These are phyloP conservation scores for Hypothenemus hampei DNA, from an alignment of 1,140 invertebrate genomes.

Conservation along the genomic window DNA sequence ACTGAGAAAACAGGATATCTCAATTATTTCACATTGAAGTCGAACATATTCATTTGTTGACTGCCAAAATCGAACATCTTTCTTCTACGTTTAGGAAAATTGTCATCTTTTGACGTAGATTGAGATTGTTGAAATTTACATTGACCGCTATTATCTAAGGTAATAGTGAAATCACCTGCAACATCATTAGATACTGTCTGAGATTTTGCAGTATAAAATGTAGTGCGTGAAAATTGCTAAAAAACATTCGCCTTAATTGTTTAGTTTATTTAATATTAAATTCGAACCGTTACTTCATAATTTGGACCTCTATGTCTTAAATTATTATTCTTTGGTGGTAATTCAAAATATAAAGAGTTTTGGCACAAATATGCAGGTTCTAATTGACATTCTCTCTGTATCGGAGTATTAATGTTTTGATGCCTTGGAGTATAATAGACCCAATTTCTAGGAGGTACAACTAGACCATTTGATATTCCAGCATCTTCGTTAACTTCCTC, in stretches of 20 bases:
- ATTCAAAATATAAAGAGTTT: not conserved
- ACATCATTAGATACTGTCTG: not conserved
- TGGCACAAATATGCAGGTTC: slow-evolving; percentile 13
- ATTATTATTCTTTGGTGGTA: not conserved
- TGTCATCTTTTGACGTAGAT: not conserved
- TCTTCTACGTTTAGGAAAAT: not conserved
- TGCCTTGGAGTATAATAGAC: slow-evolving; percentile 23
- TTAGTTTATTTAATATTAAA: not conserved
- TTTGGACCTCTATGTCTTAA: not conserved
- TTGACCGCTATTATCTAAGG: not conserved
- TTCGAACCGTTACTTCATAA: slow-evolving; percentile 10
- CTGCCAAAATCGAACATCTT: slow-evolving; percentile 15
- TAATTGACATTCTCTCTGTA: slow-evolving; percentile 7
- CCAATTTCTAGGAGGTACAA: slow-evolving; percentile 21
- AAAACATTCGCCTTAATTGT: not conserved
- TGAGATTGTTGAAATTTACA: not conserved
- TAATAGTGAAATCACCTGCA: not conserved
- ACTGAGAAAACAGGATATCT: not conserved
- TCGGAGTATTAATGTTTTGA: slow-evolving; percentile 6
- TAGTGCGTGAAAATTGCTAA: not conserved
- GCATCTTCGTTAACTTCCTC: slow-evolving; percentile 1
- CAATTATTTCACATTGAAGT: slow-evolving; percentile 1
- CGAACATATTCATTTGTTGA: slow-evolving; percentile 7
- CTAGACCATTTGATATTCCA: not conserved
- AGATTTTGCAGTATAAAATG: not conserved